Percentiles rank a stretch among this genome's conserved stretches.
phyloP scores from a whole-genome alignment of 2,113 vertebrate genomes.

The Notechis scutatus region DNA sequence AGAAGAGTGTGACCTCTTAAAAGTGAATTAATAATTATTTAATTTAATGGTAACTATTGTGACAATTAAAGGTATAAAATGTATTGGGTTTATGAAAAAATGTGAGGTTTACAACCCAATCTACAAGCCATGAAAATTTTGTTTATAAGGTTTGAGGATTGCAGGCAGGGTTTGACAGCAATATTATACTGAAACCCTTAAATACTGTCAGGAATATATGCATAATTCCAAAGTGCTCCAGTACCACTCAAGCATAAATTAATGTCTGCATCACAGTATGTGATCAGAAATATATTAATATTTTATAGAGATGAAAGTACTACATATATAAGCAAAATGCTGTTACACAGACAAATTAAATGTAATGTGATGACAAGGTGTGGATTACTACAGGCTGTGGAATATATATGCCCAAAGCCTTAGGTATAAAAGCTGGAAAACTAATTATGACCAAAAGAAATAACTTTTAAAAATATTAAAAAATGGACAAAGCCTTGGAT shows the following conservation, averaged over 20 bases:
- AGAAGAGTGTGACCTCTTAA: constrained; percentile 44
- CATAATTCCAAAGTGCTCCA: constrained; percentile 39
- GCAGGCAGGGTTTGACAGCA: constrained; percentile 9
- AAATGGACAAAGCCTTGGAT: background rate
- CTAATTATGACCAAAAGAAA: background rate
- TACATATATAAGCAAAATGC: constrained; percentile 22
- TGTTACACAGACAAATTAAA: background rate
- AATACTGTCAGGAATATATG: constrained; percentile 42
- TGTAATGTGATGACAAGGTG: background rate
- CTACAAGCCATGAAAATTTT: constrained; percentile 62
- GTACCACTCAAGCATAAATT: constrained; percentile 21
- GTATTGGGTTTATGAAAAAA: constrained; percentile 53
- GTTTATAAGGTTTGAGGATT: constrained; percentile 53
- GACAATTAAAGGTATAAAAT: constrained; percentile 61
- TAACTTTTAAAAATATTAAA: background rate
- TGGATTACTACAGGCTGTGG: background rate
- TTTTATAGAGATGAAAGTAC: constrained; percentile 19
- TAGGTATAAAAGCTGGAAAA: background rate
- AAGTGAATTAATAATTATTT: constrained; percentile 57
- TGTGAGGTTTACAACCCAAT: constrained; percentile 62
- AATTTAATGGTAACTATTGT: constrained; percentile 58
- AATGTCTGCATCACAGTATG: background rate
- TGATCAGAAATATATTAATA: constrained; percentile 24
- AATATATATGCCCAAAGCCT: background rate
- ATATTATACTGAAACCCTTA: constrained; percentile 58